These are phyloP conservation scores for Drosophila equinoxialis DNA, from an alignment of 1,140 invertebrate species.

Conservation along the genomic window DNA sequence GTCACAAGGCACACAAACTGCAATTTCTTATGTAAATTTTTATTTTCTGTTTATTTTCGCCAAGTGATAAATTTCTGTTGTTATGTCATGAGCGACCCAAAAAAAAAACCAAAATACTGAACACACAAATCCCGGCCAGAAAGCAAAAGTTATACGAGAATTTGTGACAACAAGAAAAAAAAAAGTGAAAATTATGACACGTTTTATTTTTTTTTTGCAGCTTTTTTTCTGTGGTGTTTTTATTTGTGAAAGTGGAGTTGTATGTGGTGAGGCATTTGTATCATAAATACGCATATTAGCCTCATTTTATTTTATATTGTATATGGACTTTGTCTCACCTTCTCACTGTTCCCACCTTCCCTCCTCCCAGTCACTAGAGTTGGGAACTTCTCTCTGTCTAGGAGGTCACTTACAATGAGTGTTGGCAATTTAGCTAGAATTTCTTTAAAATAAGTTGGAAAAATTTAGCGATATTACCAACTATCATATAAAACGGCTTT, in stretches of 20 bases:
- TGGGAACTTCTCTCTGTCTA: neutral
- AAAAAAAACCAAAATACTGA: slow-evolving; percentile 22
- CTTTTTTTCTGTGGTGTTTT: neutral
- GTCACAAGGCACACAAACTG: slow-evolving; percentile 10
- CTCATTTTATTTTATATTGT: slow-evolving; percentile 55
- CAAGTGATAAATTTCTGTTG: slow-evolving; percentile 23
- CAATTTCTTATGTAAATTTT: slow-evolving; percentile 25
- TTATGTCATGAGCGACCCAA: slow-evolving; percentile 56
- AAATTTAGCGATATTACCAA: too few species aligned
- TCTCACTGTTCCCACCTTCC: neutral
- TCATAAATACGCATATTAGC: slow-evolving; percentile 79
- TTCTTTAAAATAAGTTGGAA: too few species aligned
- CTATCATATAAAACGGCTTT: too few species aligned
- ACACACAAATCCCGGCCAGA: slow-evolving; percentile 19
- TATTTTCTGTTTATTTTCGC: slow-evolving; percentile 15
- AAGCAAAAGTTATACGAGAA: slow-evolving; percentile 61
- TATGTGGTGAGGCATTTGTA: slow-evolving; percentile 38
- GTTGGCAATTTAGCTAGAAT: neutral
- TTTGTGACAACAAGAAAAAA: slow-evolving; percentile 59
- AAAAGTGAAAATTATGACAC: slow-evolving; percentile 78
- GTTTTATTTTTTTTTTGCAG: slow-evolving; percentile 20
- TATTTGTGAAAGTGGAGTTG: slow-evolving; percentile 43
- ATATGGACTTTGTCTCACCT: slow-evolving; percentile 9
- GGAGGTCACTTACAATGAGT: slow-evolving; percentile 43
- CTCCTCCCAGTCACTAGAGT: neutral